Conservation (phyloP, 2,888 invertebrate genomes). For the Xanthia togata region DNA sequence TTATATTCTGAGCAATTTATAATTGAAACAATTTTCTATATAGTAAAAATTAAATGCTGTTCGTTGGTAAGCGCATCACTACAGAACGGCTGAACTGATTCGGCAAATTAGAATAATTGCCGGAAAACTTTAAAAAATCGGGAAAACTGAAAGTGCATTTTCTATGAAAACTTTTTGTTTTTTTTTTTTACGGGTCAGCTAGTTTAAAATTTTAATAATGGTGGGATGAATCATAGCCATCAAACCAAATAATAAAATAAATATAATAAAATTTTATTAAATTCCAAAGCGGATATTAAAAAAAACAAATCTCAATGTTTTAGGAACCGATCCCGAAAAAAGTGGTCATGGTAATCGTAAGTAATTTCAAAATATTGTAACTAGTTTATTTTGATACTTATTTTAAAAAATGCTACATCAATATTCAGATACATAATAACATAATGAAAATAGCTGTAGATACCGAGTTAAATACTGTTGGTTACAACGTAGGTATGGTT, state of each 20-base stretch:
- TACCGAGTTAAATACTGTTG: neutral
- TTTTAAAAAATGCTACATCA: neutral
- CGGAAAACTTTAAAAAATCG: no score
- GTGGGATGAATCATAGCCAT: neutral
- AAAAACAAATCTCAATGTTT: neutral
- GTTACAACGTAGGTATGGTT: no score
- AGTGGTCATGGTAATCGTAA: conserved; percentile 6
- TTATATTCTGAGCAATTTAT: neutral
- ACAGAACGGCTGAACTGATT: no score
- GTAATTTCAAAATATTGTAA: neutral
- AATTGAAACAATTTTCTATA: neutral
- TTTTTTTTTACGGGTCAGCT: no score
- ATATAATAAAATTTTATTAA: neutral
- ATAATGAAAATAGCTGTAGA: neutral
- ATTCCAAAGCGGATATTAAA: neutral
- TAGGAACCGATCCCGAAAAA: neutral
- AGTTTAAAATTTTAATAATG: no score
- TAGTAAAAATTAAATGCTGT: no score
- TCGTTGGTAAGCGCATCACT: no score
- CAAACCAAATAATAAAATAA: no score
- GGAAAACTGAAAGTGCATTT: no score
- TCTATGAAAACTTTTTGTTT: no score
- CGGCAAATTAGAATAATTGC: no score
- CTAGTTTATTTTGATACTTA: neutral
- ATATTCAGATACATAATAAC: neutral